A percentile compares a stretch with the other conserved stretches of the same genome.
phyloP scores from a whole-genome alignment of 2,113 vertebrate genomes.

The Cephalopholis sonnerati region DNA sequence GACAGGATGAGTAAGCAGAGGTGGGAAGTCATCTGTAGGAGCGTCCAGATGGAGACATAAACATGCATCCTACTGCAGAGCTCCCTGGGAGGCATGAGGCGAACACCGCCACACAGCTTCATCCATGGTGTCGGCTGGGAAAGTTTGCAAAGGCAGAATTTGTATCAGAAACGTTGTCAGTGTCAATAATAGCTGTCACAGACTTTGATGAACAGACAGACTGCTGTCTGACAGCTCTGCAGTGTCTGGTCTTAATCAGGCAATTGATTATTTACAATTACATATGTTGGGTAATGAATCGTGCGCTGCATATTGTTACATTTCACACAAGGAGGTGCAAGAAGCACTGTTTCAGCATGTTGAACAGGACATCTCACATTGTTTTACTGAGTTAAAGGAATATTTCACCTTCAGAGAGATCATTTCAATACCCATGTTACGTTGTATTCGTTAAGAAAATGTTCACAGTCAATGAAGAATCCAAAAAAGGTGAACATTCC shows the following conservation, averaged over 20 bases:
- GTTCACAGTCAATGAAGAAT: no score
- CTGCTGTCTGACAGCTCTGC: neutral
- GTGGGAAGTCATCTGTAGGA: constrained; percentile 72
- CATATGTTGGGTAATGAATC: no score
- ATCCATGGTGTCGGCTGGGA: constrained; percentile 68
- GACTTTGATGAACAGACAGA: neutral
- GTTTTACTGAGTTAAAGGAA: neutral
- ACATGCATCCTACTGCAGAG: constrained; percentile 72
- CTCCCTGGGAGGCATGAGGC: constrained; percentile 38
- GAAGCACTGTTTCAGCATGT: neutral
- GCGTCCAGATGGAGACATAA: constrained; percentile 51
- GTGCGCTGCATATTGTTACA: neutral
- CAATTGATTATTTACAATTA: no score
- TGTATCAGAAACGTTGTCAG: neutral
- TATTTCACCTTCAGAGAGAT: no score
- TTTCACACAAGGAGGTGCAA: neutral
- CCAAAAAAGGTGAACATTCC: no score
- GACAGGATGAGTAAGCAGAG: constrained; percentile 72
- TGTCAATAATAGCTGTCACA: neutral
- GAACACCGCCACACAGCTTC: constrained; percentile 53
- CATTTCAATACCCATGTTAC: no score
- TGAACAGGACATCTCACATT: neutral
- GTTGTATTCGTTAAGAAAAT: no score
- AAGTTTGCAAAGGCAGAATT: neutral
- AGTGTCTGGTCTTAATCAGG: neutral